Evolutionary conservation across 1,140 invertebrate species (phyloP).

Genomic region (Physella acuta): DNA sequence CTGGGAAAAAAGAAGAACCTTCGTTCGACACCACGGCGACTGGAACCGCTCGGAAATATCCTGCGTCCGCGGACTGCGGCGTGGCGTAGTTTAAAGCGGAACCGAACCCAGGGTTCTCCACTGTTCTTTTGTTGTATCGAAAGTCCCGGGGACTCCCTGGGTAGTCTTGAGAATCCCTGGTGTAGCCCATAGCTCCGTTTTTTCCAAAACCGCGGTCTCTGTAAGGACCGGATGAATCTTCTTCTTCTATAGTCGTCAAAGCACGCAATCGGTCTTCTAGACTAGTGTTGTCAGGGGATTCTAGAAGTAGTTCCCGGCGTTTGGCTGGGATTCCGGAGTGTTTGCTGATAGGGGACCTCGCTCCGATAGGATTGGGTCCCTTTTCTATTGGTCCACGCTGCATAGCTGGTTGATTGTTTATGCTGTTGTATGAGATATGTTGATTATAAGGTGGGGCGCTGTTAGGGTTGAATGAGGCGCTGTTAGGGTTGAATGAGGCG

Average conservation of each 20-base stretch:
- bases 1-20: background rate
- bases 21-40: background rate
- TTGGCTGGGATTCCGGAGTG: background rate
- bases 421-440: background rate
- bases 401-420: background rate
- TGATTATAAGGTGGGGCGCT: background rate
- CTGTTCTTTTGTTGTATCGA: background rate
- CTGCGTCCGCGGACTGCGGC: background rate
- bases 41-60: constrained; percentile 10
- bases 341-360: background rate
- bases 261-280: constrained; percentile 22
- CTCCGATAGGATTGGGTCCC: background rate
- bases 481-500: background rate
- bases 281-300: background rate
- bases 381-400: constrained; percentile 11
- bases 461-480: background rate
- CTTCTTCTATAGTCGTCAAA: constrained; percentile 22
- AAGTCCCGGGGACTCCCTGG: background rate
- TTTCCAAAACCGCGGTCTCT: background rate
- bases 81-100: background rate
- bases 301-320: background rate
- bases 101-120: background rate
- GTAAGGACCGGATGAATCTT: background rate
- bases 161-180: background rate
- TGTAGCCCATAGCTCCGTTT: background rate